phyloP scores from a whole-genome alignment of 2,113 vertebrate genomes.

The Plotosus lineatus region DNA sequence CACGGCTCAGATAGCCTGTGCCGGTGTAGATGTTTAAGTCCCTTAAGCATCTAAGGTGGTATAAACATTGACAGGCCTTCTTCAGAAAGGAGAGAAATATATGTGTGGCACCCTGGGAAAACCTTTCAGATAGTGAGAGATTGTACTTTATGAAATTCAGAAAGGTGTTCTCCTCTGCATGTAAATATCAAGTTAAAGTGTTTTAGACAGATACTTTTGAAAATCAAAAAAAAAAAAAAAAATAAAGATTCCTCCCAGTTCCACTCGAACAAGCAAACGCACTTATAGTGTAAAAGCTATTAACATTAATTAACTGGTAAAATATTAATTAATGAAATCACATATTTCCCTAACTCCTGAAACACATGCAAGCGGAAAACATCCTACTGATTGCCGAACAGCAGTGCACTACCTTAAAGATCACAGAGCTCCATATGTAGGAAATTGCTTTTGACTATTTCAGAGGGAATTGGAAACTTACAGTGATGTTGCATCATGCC shows the following conservation, averaged over 20 bases:
- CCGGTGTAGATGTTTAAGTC: no score
- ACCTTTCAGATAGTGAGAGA: neutral
- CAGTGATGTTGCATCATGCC: slow-evolving; percentile 48
- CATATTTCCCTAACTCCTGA: slow-evolving; percentile 14
- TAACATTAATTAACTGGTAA: neutral
- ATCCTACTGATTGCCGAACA: slow-evolving; percentile 32
- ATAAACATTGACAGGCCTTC: no score
- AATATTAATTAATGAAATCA: neutral
- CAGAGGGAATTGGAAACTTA: slow-evolving; percentile 44
- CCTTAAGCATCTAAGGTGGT: no score
- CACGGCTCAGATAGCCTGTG: no score
- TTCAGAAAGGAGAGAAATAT: no score
- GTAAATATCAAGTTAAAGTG: neutral
- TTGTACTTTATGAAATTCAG: neutral
- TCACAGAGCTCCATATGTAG: slow-evolving; percentile 37
- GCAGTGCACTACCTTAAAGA: slow-evolving; percentile 36
- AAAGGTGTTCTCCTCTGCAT: neutral
- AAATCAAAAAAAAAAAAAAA: neutral
- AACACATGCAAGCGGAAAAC: neutral
- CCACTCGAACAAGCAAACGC: neutral
- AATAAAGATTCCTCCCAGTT: neutral
- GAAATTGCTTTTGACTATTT: slow-evolving; percentile 45
- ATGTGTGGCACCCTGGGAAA: neutral
- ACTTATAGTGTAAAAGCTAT: neutral
- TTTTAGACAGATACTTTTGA: neutral